Percentiles rank a stretch among this genome's conserved stretches.
phyloP scores from a whole-genome alignment of 2,113 vertebrate genomes.

The Cyphomyrus discorhynchus region DNA sequence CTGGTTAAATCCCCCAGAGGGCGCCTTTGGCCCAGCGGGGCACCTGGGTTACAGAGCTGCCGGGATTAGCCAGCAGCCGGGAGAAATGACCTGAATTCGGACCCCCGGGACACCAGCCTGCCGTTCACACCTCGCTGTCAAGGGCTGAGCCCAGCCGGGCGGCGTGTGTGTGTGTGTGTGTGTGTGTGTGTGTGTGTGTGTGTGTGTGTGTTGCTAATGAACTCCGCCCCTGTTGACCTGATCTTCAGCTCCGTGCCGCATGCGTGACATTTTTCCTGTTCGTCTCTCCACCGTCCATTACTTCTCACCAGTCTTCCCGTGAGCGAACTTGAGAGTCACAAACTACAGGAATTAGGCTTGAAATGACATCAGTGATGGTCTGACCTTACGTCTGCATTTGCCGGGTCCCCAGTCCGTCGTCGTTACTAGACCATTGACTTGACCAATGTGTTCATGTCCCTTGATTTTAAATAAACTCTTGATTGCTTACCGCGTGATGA shows the following conservation, averaged over 20 bases:
- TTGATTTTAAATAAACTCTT: not conserved
- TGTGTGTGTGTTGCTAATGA: not conserved
- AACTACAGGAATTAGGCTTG: not conserved
- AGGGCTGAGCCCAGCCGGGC: slow-evolving; percentile 58
- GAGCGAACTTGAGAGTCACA: not conserved
- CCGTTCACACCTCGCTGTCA: slow-evolving; percentile 60
- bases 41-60: slow-evolving; percentile 72
- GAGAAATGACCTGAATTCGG: slow-evolving; percentile 73
- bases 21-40: slow-evolving; percentile 58
- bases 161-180: slow-evolving; percentile 25
- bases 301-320: not conserved
- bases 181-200: not conserved
- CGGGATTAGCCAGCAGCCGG: slow-evolving; percentile 70
- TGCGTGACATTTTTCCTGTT: not conserved
- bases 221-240: not conserved
- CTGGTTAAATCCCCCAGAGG: slow-evolving; percentile 61
- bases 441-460: not conserved
- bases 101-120: slow-evolving; percentile 67
- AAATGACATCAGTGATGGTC: not conserved
- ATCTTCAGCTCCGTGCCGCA: not conserved
- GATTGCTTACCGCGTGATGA: not conserved
- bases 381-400: not conserved
- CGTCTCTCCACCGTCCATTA: not conserved
- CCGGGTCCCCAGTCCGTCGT: not conserved
- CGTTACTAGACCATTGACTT: not conserved